phyloP scores from a whole-genome alignment of 2,888 invertebrate species.

The Watsonalla cultraria region DNA sequence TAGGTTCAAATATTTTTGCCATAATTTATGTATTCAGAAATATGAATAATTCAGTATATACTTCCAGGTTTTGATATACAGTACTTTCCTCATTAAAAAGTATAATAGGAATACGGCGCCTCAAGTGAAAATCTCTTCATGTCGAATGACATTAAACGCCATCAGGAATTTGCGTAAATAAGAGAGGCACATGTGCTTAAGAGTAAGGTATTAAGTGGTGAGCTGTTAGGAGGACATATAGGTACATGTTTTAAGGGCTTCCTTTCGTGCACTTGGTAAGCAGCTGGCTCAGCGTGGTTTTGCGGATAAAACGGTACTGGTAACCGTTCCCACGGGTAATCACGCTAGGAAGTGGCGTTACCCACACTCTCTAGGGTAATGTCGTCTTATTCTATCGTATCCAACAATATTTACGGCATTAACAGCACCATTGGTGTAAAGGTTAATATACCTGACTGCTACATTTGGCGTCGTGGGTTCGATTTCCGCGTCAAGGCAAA shows the following conservation, averaged over 20 bases:
- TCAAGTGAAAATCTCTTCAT: neutral
- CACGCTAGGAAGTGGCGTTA: slow-evolving; percentile 31
- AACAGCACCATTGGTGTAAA: too few species aligned
- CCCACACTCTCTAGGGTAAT: slow-evolving; percentile 23
- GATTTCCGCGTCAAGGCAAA: too few species aligned
- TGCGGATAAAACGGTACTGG: slow-evolving; percentile 33
- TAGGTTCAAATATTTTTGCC: too few species aligned
- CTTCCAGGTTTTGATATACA: neutral
- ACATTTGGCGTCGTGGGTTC: too few species aligned
- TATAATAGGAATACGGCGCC: too few species aligned
- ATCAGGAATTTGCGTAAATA: neutral
- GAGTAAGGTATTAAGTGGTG: slow-evolving; percentile 1
- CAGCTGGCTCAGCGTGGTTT: slow-evolving; percentile 26
- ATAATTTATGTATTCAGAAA: neutral
- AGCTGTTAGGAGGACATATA: neutral
- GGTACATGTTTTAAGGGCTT: slow-evolving; percentile 1
- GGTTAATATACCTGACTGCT: too few species aligned
- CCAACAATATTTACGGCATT: slow-evolving; percentile 14
- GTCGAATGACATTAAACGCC: neutral
- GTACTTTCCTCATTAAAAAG: too few species aligned
- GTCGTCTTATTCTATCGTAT: slow-evolving; percentile 22
- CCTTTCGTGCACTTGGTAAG: slow-evolving; percentile 19
- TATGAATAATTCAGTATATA: neutral
- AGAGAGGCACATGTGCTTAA: neutral
- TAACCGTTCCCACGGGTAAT: slow-evolving; percentile 42